A percentile compares a stretch with the other conserved stretches of the same genome.
These are phyloP conservation scores for Bubo bubo DNA, from an alignment of 2,113 vertebrate genomes.

Conservation along the genomic window DNA sequence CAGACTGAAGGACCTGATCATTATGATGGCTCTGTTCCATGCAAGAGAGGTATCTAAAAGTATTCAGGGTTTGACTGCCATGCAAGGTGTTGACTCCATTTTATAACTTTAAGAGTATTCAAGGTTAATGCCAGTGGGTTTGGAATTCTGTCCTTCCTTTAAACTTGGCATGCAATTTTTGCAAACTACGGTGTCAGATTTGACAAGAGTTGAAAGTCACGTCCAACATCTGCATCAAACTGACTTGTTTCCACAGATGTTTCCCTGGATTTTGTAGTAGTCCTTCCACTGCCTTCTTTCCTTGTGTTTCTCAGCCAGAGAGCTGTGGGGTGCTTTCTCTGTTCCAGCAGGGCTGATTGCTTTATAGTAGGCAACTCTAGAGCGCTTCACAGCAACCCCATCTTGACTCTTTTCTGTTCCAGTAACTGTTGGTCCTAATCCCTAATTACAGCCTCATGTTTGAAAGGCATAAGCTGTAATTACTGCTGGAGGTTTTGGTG, in stretches of 20 bases:
- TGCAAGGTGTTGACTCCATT: neutral
- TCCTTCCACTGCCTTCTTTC: neutral
- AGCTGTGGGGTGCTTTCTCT: neutral
- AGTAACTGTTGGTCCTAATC: conserved; percentile 21
- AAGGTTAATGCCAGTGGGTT: neutral
- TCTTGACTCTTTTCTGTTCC: neutral
- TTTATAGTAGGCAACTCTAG: neutral
- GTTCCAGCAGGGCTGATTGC: neutral
- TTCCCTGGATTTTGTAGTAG: neutral
- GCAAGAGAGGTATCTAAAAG: neutral
- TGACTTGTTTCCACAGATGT: neutral
- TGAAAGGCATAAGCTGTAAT: neutral
- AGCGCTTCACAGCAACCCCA: neutral
- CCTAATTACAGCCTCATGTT: neutral
- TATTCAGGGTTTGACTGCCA: neutral
- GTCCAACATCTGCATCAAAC: neutral
- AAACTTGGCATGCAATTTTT: neutral
- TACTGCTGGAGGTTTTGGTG: conserved; percentile 27
- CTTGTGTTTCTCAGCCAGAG: neutral
- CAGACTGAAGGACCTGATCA: neutral
- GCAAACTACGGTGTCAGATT: neutral
- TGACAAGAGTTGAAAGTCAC: neutral
- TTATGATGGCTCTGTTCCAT: neutral
- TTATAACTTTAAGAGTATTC: neutral
- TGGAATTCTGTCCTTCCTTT: neutral